Conservation (phyloP, 2,797 vertebrate genomes). For the Coregonus ussuriensis region DNA sequence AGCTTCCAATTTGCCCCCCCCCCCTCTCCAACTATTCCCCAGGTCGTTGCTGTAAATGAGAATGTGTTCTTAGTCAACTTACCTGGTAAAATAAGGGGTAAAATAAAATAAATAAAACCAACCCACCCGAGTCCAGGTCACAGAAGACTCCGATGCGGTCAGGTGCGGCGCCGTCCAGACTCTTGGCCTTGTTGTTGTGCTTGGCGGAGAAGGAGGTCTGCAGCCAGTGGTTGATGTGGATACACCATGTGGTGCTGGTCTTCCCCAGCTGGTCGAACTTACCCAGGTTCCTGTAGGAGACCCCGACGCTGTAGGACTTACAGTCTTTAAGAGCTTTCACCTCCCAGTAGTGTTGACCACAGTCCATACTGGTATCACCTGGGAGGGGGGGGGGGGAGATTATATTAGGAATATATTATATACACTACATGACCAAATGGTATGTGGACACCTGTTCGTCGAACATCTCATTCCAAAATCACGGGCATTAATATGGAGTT, state of each 20-base stretch:
- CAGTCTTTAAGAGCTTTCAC: constrained; percentile 88
- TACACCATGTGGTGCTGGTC: constrained; percentile 88
- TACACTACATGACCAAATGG: no score
- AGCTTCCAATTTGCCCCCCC: no score
- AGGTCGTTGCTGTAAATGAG: no score
- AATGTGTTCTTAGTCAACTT: no score
- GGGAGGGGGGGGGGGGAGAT: constrained; percentile 13
- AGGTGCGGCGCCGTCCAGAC: constrained; percentile 81
- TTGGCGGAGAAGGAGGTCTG: constrained; percentile 89
- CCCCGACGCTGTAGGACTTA: constrained; percentile 89
- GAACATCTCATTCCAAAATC: no score
- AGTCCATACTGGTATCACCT: constrained; percentile 86
- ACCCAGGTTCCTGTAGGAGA: constrained; percentile 85
- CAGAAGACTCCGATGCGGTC: constrained; percentile 90
- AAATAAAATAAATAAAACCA: no score
- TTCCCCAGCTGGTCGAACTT: constrained; percentile 96
- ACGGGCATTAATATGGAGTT: no score
- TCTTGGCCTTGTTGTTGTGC: constrained; percentile 92
- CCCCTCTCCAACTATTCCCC: no score
- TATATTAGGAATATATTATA: not conserved
- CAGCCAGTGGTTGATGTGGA: constrained; percentile 92
- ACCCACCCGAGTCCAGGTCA: constrained; percentile 87
- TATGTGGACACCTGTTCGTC: no score
- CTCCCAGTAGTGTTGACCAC: constrained; percentile 92
- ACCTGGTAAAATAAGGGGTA: no score